Base-by-base conservation (phyloP, 2,797 vertebrate species). In the Coregonus sp. region DNA sequence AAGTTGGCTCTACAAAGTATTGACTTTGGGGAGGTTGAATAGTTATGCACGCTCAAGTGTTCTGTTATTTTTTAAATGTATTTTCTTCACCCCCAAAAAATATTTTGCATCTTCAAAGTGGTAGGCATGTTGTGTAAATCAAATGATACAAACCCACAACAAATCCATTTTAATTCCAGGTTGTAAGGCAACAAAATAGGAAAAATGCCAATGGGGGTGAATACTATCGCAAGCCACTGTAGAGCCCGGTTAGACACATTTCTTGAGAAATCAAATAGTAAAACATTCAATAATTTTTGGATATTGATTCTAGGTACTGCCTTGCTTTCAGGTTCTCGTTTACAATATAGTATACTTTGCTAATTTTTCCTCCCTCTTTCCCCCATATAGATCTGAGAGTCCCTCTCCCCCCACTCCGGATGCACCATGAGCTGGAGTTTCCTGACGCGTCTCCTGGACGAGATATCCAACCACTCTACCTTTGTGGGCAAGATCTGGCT, bases 401-500 rank as follows among this genome's bases (percentile, higher is more conserved):
- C 12, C 78, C 33, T 63, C 2, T 25, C 51, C 66, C 56, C 59
- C 56, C 29, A 54, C 71, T 31, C 33, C 9, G 70, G 75, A 67
- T 73, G 71, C 88, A 93, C 85, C 88, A 98, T 98, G 97, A 98
- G 97, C 82, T 98, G 97, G 97, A 96, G 95, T 76, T 98, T 98
- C 86, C 91, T 98, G 72, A 98, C 97, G 0, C 95, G 96, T 33
- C 93, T 98, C 75, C 88, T 98, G 83, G 97, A 98, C 75, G 96
- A 98, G 93, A 97, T 98, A 83, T 97, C 96, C 91, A 97, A 98
- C 81, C 97, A 98, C 87, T 98, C 97, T 0, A 98, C 97, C 61
- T 98, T 97, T 0, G 96, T 98, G 81, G 97, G 97, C 63, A 98
- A 98, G 90, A 93, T 98, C 80, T 98, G 97, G 97, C 93, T 98